Conservation (phyloP, 2,888 invertebrate species). For the Morpho deidamia region DNA sequence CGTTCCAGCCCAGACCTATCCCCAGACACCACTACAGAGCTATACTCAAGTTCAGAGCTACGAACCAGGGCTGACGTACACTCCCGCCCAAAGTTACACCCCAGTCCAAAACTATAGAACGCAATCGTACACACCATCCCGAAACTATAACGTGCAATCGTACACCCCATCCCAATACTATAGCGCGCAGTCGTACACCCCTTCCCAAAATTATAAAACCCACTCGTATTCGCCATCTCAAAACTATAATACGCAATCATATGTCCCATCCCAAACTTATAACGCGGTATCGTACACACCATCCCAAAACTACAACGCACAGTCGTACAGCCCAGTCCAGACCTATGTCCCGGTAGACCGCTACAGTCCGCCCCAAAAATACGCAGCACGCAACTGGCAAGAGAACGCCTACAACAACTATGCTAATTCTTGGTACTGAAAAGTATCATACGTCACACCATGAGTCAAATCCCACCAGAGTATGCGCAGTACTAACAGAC, state of each 20-base stretch:
- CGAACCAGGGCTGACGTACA: slow-evolving; percentile 6
- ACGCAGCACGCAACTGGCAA: slow-evolving; percentile 4
- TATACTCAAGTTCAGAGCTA: slow-evolving; percentile 10
- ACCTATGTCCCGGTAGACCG: slow-evolving; percentile 3
- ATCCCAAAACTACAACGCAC: background rate
- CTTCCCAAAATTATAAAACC: background rate
- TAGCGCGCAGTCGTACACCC: slow-evolving; percentile 1
- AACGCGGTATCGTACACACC: background rate
- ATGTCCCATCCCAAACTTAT: background rate
- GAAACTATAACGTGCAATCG: background rate
- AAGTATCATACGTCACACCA: background rate
- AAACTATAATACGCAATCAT: background rate
- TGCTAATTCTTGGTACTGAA: slow-evolving; percentile 18
- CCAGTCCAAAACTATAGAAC: background rate
- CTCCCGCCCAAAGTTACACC: background rate
- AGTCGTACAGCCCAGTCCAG: slow-evolving; percentile 8
- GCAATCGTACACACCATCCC: background rate
- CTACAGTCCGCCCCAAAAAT: background rate
- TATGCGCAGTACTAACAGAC: background rate
- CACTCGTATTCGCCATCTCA: background rate
- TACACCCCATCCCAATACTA: background rate
- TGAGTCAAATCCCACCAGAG: slow-evolving; percentile 3
- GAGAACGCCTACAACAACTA: slow-evolving; percentile 6
- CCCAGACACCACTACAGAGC: slow-evolving; percentile 2
- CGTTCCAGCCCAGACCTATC: slow-evolving; percentile 7